Conservation (phyloP, 2,888 invertebrate genomes). For the Thymelicus sylvestris region DNA sequence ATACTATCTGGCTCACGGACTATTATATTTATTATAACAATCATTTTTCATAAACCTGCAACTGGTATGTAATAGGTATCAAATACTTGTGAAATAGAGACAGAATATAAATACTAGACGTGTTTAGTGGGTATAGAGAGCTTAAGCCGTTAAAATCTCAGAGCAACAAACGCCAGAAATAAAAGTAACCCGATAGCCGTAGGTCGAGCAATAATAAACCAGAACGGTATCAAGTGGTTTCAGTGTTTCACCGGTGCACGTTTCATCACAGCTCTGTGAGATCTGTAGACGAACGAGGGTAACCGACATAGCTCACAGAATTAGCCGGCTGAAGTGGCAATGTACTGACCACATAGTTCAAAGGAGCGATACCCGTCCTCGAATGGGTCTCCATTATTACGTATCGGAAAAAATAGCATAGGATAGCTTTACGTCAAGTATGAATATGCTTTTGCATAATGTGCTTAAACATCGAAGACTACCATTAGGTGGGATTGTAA, state of each 20-base stretch:
- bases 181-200: constrained; percentile 53
- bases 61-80: neutral
- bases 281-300: neutral
- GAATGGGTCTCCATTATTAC: too few species aligned
- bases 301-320: too few species aligned
- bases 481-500: too few species aligned
- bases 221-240: constrained; percentile 18
- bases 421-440: too few species aligned
- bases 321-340: too few species aligned
- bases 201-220: constrained; percentile 14
- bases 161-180: constrained; percentile 51
- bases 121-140: neutral
- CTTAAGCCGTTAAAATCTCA: neutral
- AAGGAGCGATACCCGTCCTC: too few species aligned
- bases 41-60: neutral
- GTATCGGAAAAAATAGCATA: too few species aligned
- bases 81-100: neutral
- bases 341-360: too few species aligned
- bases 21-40: neutral
- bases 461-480: too few species aligned
- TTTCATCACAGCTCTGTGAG: neutral
- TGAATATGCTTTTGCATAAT: too few species aligned
- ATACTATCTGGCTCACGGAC: too few species aligned
- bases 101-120: neutral
- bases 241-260: constrained; percentile 6